Percentiles rank a stretch among this genome's conserved stretches.
Evolutionary conservation across 2,888 invertebrate species (phyloP).

Genomic region (Rhaphigaster nebulosa): DNA sequence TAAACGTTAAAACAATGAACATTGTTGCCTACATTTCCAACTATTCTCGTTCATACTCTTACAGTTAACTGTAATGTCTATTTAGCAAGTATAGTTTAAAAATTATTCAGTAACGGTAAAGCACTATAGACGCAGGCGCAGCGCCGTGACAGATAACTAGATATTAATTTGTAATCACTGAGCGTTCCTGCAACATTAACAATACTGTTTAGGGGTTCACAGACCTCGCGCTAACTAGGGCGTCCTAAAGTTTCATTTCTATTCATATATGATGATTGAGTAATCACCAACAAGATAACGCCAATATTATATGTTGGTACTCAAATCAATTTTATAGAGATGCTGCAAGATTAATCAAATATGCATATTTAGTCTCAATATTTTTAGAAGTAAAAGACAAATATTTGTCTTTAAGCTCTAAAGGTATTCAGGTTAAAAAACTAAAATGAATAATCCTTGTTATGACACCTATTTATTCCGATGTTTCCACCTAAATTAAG

Average conservation of each 20-base stretch:
- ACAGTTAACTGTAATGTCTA: not conserved
- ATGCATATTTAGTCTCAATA: not conserved
- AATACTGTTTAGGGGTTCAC: not conserved
- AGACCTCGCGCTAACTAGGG: not conserved
- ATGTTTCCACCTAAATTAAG: no score
- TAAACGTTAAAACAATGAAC: not conserved
- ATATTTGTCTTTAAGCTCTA: no score
- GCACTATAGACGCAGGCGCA: not conserved
- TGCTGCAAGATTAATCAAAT: not conserved
- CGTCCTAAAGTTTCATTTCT: not conserved
- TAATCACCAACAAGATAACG: not conserved
- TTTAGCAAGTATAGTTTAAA: not conserved
- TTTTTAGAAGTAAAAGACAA: no score
- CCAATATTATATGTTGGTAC: no score
- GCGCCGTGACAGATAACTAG: constrained; percentile 11
- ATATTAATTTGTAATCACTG: not conserved
- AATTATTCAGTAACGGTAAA: constrained; percentile 21
- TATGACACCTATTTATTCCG: no score
- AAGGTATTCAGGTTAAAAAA: no score
- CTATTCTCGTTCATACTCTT: not conserved
- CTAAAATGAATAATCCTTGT: no score
- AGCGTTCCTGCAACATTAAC: not conserved
- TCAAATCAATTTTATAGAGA: no score
- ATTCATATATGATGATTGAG: not conserved
- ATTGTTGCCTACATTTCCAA: not conserved